Conservation (phyloP, 2,888 invertebrate species). For the Euplagia quadripunctaria region DNA sequence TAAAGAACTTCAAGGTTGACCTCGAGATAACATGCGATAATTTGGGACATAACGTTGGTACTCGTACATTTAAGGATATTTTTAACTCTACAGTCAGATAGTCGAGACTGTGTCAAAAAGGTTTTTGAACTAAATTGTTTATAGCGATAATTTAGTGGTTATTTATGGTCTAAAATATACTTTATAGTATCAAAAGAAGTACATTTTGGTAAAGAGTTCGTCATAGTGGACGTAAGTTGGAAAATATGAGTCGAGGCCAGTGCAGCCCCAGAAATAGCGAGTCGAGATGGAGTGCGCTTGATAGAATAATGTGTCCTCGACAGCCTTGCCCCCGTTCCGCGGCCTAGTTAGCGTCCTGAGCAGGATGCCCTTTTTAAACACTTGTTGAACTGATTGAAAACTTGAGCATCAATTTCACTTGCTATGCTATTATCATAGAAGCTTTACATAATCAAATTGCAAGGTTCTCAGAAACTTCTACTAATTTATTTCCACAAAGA, state of each 20-base stretch:
- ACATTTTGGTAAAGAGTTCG: slow-evolving; percentile 20
- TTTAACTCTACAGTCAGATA: slow-evolving; percentile 45
- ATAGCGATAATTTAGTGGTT: slow-evolving; percentile 22
- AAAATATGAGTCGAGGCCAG: slow-evolving; percentile 64
- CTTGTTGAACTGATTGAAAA: slow-evolving; percentile 45
- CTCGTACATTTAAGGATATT: slow-evolving; percentile 66
- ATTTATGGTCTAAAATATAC: slow-evolving; percentile 2
- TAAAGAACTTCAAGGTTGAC: slow-evolving; percentile 83
- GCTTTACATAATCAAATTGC: neutral
- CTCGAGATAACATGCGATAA: slow-evolving; percentile 83
- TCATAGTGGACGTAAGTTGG: slow-evolving; percentile 43
- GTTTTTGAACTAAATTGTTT: slow-evolving; percentile 28
- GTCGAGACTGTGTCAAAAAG: slow-evolving; percentile 27
- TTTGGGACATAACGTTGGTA: slow-evolving; percentile 73
- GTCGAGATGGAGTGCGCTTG: slow-evolving; percentile 67
- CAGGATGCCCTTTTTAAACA: slow-evolving; percentile 78
- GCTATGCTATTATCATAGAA: neutral
- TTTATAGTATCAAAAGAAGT: neutral
- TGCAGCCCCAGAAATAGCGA: slow-evolving; percentile 69
- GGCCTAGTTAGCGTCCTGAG: slow-evolving; percentile 72
- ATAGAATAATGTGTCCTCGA: slow-evolving; percentile 83
- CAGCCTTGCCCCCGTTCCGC: slow-evolving; percentile 81
- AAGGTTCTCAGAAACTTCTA: neutral
- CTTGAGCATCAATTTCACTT: slow-evolving; percentile 21
- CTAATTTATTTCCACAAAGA: too few species aligned